These are phyloP conservation scores for Branchellion lobata DNA, from an alignment of 2,888 invertebrate species.

Conservation along the genomic window DNA sequence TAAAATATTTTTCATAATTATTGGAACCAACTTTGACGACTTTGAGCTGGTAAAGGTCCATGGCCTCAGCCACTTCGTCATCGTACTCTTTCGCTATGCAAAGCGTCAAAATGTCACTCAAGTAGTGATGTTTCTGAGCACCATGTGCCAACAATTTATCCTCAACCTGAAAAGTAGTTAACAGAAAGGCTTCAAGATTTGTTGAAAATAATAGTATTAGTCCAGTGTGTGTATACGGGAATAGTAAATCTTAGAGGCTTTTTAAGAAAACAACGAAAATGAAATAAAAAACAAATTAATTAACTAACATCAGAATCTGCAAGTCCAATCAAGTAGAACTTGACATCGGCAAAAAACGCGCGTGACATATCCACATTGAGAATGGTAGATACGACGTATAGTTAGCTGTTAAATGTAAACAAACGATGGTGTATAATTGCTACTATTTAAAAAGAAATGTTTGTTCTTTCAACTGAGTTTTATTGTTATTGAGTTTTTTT, in stretches of 20 bases:
- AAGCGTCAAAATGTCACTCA: slow-evolving; percentile 88
- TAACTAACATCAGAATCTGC: background rate
- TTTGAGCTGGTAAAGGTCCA: slow-evolving; percentile 88
- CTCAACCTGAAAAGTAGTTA: slow-evolving; percentile 55
- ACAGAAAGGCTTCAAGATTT: too few species aligned
- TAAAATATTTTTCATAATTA: too few species aligned
- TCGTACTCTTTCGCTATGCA: slow-evolving; percentile 73
- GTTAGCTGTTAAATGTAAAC: too few species aligned
- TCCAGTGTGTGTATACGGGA: background rate
- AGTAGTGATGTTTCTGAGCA: slow-evolving; percentile 81
- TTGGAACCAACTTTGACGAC: slow-evolving; percentile 71
- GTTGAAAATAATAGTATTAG: too few species aligned
- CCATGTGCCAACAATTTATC: slow-evolving; percentile 78
- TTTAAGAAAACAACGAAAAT: background rate
- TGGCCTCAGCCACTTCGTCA: slow-evolving; percentile 79
- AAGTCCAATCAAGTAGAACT: background rate
- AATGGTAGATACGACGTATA: background rate
- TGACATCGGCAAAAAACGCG: background rate
- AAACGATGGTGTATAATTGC: too few species aligned
- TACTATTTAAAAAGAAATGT: too few species aligned
- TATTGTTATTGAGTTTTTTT: too few species aligned
- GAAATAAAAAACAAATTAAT: too few species aligned
- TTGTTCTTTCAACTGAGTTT: too few species aligned
- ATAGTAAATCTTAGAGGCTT: background rate
- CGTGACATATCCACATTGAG: background rate